Percentiles rank a stretch among this genome's conserved stretches.
phyloP scores from a whole-genome alignment of 2,113 vertebrate species.

The Anseranas semipalmata region DNA sequence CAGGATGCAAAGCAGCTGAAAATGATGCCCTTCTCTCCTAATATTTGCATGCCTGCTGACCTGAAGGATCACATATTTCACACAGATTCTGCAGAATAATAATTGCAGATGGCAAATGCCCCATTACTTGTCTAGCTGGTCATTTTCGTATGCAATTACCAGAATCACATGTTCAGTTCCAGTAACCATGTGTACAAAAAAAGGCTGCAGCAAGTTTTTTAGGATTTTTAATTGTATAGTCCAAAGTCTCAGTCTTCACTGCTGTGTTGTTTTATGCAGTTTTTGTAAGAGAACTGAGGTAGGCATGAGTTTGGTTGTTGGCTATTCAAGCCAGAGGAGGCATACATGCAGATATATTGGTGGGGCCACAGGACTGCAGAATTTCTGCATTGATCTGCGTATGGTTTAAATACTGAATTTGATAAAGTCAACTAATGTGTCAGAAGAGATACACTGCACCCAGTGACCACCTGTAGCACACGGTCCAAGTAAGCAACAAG shows the following conservation, averaged over 20 bases:
- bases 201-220: not conserved
- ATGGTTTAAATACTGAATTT: not conserved
- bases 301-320: not conserved
- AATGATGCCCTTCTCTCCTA: not conserved
- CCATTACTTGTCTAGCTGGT: not conserved
- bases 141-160: conserved; percentile 20
- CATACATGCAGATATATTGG: not conserved
- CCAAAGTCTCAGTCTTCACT: not conserved
- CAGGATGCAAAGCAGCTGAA: not conserved
- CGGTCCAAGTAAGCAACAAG: not conserved
- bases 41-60: not conserved
- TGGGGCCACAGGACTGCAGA: not conserved
- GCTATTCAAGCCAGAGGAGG: not conserved
- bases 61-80: not conserved
- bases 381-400: not conserved
- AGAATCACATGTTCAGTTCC: conserved; percentile 4
- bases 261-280: not conserved
- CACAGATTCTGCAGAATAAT: not conserved
- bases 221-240: not conserved
- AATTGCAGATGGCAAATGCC: not conserved
- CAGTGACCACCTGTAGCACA: not conserved
- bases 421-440: not conserved
- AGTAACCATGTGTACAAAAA: conserved; percentile 18
- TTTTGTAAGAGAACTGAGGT: not conserved
- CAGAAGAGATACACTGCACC: not conserved